These are phyloP conservation scores for Philhelius pedissequus DNA, from an alignment of 2,888 invertebrate species.

Conservation along the genomic window DNA sequence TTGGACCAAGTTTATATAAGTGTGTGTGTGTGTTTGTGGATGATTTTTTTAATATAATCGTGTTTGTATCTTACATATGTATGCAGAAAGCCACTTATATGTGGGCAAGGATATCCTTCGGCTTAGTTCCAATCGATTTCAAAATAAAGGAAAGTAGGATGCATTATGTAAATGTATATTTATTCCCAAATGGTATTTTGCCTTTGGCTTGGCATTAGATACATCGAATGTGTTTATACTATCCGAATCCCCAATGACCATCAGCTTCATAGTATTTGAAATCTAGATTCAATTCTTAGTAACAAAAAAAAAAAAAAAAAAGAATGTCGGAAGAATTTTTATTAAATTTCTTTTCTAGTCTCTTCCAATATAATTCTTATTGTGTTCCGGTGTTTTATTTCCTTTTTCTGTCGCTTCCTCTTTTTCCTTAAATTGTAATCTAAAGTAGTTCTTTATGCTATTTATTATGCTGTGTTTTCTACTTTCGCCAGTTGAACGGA, in stretches of 20 bases:
- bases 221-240: background rate
- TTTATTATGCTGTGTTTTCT: background rate
- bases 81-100: background rate
- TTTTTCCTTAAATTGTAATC: constrained; percentile 33
- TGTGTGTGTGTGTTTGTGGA: background rate
- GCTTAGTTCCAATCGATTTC: constrained; percentile 57
- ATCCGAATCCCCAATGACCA: constrained; percentile 38
- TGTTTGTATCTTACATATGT: background rate
- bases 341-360: constrained; percentile 61
- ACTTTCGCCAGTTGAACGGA: background rate
- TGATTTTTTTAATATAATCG: background rate
- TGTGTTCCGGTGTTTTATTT: constrained; percentile 12
- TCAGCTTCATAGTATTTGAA: constrained; percentile 34
- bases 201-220: constrained; percentile 13
- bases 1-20: constrained; percentile 21
- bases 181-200: constrained; percentile 40
- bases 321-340: constrained; percentile 63
- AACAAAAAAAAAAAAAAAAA: background rate
- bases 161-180: constrained; percentile 36
- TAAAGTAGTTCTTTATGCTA: constrained; percentile 22
- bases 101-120: constrained; percentile 8
- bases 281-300: constrained; percentile 37
- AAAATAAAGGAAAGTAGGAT: constrained; percentile 50
- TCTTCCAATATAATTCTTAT: constrained; percentile 56
- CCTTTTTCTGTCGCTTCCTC: constrained; percentile 13